Conservation (phyloP, 2,113 vertebrate genomes). For the Antidorcas marsupialis region DNA sequence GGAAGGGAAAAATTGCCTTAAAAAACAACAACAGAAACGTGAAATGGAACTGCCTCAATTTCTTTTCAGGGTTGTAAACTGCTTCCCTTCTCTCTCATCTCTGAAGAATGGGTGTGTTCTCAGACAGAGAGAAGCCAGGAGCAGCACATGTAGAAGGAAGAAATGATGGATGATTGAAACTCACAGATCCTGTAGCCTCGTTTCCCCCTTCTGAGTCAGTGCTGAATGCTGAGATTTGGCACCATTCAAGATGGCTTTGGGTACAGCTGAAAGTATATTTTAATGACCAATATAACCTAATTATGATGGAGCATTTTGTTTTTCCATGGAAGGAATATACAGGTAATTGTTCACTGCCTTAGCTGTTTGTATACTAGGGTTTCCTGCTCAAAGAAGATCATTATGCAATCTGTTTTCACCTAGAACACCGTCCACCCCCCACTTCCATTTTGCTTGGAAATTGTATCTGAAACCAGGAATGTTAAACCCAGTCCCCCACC, state of each 20-base stretch:
- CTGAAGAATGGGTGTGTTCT: background rate
- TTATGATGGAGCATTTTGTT: constrained; percentile 20
- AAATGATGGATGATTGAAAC: background rate
- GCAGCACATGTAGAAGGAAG: background rate
- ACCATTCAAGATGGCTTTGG: background rate
- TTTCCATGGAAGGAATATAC: constrained; percentile 1
- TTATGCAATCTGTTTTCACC: background rate
- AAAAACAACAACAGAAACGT: constrained; percentile 23
- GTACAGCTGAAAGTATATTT: background rate
- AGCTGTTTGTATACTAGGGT: background rate
- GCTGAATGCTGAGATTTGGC: background rate
- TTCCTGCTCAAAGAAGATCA: background rate
- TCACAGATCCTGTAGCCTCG: background rate
- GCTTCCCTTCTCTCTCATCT: background rate
- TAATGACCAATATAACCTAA: constrained; percentile 26
- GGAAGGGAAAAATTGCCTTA: constrained; percentile 48
- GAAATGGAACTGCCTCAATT: constrained; percentile 25
- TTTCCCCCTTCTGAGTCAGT: background rate
- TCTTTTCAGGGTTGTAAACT: background rate
- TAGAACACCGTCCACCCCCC: background rate
- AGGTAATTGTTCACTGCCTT: background rate
- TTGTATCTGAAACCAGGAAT: background rate
- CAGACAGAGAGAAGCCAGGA: background rate
- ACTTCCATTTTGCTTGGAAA: background rate
- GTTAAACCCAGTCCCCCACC: background rate